Conservation (phyloP, 1,140 invertebrate species). For the Batillaria attramentaria region DNA sequence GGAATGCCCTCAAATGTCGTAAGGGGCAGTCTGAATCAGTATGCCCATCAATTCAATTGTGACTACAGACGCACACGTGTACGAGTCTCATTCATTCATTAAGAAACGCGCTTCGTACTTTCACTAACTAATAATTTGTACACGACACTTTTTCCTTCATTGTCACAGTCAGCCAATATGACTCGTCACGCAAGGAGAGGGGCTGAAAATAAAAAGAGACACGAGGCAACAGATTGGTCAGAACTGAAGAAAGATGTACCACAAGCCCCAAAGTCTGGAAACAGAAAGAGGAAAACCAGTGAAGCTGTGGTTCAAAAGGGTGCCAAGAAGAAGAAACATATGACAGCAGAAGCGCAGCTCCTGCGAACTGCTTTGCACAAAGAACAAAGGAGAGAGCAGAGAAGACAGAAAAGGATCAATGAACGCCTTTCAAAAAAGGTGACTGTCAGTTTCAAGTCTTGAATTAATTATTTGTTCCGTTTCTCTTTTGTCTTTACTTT, state of each 20-base stretch:
- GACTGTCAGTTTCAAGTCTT: background rate
- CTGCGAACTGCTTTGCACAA: conserved; percentile 12
- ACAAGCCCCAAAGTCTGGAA: background rate
- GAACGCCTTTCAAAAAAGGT: conserved; percentile 12
- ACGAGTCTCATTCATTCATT: too few relatives aligned
- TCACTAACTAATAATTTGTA: too few relatives aligned
- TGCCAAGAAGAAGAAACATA: background rate
- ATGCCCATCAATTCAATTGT: too few relatives aligned
- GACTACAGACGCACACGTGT: too few relatives aligned
- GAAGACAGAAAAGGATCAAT: conserved; percentile 29
- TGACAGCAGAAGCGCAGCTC: background rate
- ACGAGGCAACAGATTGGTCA: background rate
- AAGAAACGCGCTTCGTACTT: too few relatives aligned
- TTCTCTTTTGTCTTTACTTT: background rate
- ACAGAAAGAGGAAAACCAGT: background rate
- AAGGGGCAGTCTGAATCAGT: too few relatives aligned
- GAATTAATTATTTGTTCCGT: background rate
- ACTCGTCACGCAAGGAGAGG: background rate
- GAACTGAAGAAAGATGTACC: background rate
- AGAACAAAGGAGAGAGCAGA: conserved; percentile 29
- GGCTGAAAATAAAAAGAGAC: conserved; percentile 11
- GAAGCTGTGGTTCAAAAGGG: background rate
- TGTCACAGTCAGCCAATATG: background rate
- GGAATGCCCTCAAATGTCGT: too few relatives aligned
- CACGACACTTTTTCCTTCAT: too few relatives aligned